Percentiles rank a stretch among this genome's conserved stretches.
Evolutionary conservation across 1,140 invertebrate species (phyloP).

Genomic region (Propsilocerus akamusi): DNA sequence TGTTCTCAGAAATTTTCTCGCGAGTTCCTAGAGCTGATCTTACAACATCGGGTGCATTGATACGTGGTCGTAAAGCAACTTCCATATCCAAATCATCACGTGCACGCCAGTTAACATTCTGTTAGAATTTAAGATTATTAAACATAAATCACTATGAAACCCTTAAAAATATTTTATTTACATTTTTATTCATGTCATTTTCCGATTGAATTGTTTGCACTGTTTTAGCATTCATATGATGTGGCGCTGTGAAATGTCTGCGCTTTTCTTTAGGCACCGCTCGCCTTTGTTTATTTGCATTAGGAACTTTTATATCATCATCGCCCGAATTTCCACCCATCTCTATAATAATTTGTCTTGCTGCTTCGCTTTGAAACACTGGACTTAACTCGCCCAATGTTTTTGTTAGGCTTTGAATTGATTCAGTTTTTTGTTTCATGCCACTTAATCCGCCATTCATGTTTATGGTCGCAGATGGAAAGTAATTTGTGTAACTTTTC

Average conservation of each 20-base stretch:
- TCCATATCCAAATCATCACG: slow-evolving; percentile 76
- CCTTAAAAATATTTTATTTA: slow-evolving; percentile 14
- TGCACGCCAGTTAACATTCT: slow-evolving; percentile 37
- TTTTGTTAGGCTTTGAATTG: slow-evolving; percentile 24
- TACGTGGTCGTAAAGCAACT: slow-evolving; percentile 43
- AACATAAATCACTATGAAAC: neutral
- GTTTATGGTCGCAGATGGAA: too few species aligned
- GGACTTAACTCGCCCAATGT: slow-evolving; percentile 28
- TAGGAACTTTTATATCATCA: slow-evolving; percentile 24
- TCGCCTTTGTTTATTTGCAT: slow-evolving; percentile 30
- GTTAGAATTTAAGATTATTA: slow-evolving; percentile 8
- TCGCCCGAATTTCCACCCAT: slow-evolving; percentile 36
- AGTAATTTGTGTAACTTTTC: neutral
- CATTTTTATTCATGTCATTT: slow-evolving; percentile 31
- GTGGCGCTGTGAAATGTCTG: slow-evolving; percentile 72
- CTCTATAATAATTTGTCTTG: slow-evolving; percentile 66
- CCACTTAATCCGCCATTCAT: neutral
- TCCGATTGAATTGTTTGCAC: slow-evolving; percentile 33
- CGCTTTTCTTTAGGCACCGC: slow-evolving; percentile 60
- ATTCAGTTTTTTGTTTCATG: slow-evolving; percentile 20
- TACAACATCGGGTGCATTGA: slow-evolving; percentile 66
- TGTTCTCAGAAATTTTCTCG: slow-evolving; percentile 39
- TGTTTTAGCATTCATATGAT: slow-evolving; percentile 36
- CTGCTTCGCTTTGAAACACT: slow-evolving; percentile 68
- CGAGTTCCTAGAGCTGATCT: slow-evolving; percentile 47